Percentiles rank a stretch among this genome's conserved stretches.
Evolutionary conservation across 2,797 vertebrate species (phyloP).

Genomic region (Falco columbarius): DNA sequence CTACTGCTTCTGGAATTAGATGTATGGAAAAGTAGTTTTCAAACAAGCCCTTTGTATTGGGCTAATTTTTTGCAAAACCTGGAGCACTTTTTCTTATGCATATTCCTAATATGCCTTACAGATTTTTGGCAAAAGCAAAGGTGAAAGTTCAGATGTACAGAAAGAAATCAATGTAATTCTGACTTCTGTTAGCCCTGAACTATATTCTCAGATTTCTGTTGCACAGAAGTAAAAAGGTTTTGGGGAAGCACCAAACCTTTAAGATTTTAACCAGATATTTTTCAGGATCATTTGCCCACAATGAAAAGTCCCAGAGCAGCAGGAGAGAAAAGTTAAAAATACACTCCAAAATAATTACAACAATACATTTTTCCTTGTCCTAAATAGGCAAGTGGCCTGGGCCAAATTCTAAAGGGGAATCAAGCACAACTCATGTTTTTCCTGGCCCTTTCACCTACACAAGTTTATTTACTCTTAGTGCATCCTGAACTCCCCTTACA

Average conservation of each 20-base stretch:
- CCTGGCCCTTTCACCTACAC: neutral
- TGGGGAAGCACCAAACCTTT: neutral
- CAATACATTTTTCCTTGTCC: neutral
- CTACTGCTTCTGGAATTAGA: neutral
- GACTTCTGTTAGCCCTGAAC: neutral
- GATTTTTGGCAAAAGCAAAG: neutral
- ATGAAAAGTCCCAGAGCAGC: neutral
- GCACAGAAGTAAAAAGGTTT: neutral
- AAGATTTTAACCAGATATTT: neutral
- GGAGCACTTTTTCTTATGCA: neutral
- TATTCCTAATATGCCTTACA: neutral
- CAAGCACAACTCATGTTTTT: neutral
- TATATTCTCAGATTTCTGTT: neutral
- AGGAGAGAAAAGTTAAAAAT: neutral
- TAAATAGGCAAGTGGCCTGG: neutral
- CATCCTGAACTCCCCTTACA: neutral
- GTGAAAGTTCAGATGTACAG: accelerated
- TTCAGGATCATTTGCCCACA: neutral
- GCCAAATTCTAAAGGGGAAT: neutral
- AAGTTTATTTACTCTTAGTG: neutral
- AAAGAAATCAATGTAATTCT: neutral
- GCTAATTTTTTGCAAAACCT: neutral
- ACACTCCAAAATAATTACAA: neutral
- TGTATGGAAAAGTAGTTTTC: neutral
- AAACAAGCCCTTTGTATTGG: neutral